Conservation (phyloP, 2,888 invertebrate genomes). For the Drosophila glabriapex region DNA sequence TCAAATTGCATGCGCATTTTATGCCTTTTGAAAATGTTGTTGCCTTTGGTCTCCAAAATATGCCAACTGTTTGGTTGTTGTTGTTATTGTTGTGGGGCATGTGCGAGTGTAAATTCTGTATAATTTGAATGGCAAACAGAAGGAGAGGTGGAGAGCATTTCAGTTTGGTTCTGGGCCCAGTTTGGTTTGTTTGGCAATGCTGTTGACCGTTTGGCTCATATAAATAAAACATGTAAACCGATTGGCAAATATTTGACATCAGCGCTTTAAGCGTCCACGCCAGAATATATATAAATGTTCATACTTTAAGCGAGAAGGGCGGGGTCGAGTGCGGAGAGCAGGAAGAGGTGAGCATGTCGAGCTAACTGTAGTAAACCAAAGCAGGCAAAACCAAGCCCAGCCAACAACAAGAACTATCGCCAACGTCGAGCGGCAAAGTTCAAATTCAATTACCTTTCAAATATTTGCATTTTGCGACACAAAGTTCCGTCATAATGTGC, state of each 20-base stretch:
- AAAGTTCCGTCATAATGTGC: slow-evolving; percentile 82
- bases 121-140: slow-evolving; percentile 75
- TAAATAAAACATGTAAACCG: slow-evolving; percentile 78
- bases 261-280: slow-evolving; percentile 62
- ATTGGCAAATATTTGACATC: slow-evolving; percentile 71
- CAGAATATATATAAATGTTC: slow-evolving; percentile 21
- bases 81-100: slow-evolving; percentile 31
- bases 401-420: slow-evolving; percentile 54
- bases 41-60: slow-evolving; percentile 56
- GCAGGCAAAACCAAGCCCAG: slow-evolving; percentile 20
- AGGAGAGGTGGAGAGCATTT: slow-evolving; percentile 8
- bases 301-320: slow-evolving; percentile 56
- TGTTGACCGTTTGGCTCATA: slow-evolving; percentile 77
- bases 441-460: slow-evolving; percentile 82
- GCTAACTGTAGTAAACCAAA: slow-evolving; percentile 7
- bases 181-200: slow-evolving; percentile 44
- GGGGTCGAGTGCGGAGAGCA: not conserved
- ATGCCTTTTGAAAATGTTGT: slow-evolving; percentile 42
- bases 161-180: slow-evolving; percentile 20
- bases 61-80: slow-evolving; percentile 29
- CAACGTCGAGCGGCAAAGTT: slow-evolving; percentile 74
- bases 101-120: slow-evolving; percentile 56
- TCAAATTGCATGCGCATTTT: slow-evolving; percentile 56
- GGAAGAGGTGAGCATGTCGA: not conserved
- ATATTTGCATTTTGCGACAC: slow-evolving; percentile 82